phyloP scores from a whole-genome alignment of 2,797 vertebrate species.

The Pachyuromys duprasi region DNA sequence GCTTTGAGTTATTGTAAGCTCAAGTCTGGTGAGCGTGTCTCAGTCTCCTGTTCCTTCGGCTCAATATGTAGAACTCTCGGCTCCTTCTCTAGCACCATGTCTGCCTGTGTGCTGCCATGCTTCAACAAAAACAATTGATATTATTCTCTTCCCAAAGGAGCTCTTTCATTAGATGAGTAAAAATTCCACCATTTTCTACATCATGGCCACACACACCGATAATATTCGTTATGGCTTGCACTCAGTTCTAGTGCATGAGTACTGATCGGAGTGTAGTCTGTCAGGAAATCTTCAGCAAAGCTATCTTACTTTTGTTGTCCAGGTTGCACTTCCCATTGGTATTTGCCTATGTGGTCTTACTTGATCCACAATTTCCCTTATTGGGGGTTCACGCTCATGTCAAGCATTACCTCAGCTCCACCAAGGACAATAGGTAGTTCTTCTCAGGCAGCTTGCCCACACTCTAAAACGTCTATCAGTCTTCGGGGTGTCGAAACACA shows the following conservation, averaged over 20 bases:
- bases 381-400: slow-evolving; percentile 98
- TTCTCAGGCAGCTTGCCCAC: slow-evolving; percentile 95
- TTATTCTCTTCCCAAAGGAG: slow-evolving; percentile 99
- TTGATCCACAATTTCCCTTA: slow-evolving; percentile 97
- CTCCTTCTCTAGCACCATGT: background rate
- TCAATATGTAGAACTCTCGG: background rate
- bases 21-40: background rate
- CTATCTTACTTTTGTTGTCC: slow-evolving; percentile 98
- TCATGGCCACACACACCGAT: slow-evolving; percentile 96
- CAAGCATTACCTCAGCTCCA: slow-evolving; percentile 98
- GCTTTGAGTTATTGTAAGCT: background rate
- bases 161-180: slow-evolving; percentile 97
- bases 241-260: slow-evolving; percentile 95
- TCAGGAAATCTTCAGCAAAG: slow-evolving; percentile 96
- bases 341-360: slow-evolving; percentile 96
- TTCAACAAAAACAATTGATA: slow-evolving; percentile 93
- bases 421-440: slow-evolving; percentile 97
- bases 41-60: background rate
- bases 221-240: slow-evolving; percentile 99
- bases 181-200: slow-evolving; percentile 95
- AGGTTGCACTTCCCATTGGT: slow-evolving; percentile 98
- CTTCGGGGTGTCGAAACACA: slow-evolving; percentile 97
- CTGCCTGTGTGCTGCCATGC: background rate
- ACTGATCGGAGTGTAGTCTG: slow-evolving; percentile 97
- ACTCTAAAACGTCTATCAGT: slow-evolving; percentile 97